Evolutionary conservation across 1,140 invertebrate species (phyloP).

Genomic region (Meloidogyne floridensis): DNA sequence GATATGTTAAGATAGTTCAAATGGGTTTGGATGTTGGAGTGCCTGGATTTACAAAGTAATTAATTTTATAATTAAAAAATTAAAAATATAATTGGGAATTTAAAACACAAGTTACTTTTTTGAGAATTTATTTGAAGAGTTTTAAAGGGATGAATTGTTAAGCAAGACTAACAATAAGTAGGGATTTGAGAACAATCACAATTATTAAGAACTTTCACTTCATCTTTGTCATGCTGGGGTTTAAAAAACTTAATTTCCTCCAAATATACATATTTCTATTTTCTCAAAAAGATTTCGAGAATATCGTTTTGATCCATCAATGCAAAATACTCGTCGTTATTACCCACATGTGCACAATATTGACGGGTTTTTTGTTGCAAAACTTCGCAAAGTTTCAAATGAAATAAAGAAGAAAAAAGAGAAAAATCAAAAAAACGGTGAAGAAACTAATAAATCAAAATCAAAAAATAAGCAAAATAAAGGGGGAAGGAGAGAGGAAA

Average conservation of each 20-base stretch:
- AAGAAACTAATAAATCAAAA: slow-evolving; percentile 19
- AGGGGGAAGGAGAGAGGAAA: background rate
- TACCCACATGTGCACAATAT: slow-evolving; percentile 98
- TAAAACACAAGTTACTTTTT: background rate
- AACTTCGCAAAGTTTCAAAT: slow-evolving; percentile 72
- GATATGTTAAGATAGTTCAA: slow-evolving; percentile 86
- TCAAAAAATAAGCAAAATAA: slow-evolving; percentile 6
- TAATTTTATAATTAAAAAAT: no score
- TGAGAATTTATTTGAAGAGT: no score
- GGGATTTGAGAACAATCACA: background rate
- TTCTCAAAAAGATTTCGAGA: slow-evolving; percentile 70
- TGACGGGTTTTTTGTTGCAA: slow-evolving; percentile 99
- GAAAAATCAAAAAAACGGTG: background rate
- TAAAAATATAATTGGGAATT: slow-evolving; percentile 10
- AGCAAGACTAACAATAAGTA: no score
- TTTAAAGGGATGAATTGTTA: no score
- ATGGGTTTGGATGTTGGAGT: slow-evolving; percentile 92
- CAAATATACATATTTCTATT: background rate
- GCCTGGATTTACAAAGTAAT: slow-evolving; percentile 85
- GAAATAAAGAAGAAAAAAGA: slow-evolving; percentile 32
- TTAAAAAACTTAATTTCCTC: no score
- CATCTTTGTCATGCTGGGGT: background rate
- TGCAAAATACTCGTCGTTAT: slow-evolving; percentile 86
- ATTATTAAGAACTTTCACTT: slow-evolving; percentile 1
- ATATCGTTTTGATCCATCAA: slow-evolving; percentile 80